Conservation (phyloP, 2,113 vertebrate genomes). For the Gadus macrocephalus region DNA sequence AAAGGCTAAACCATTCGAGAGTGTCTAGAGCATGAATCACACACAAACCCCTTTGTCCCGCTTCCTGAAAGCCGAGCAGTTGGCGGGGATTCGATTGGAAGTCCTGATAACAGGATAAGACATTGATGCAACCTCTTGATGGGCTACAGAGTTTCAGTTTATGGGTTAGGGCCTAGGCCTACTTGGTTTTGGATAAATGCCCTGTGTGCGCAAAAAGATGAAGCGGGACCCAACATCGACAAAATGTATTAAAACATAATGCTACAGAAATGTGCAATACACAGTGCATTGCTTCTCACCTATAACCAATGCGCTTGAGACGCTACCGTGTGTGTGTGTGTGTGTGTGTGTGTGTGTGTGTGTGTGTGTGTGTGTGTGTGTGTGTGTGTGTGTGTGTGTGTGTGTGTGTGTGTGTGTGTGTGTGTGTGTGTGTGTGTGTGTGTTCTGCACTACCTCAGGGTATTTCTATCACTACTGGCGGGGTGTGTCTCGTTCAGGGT, state of each 20-base stretch:
- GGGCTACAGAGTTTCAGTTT: background rate
- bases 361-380: background rate
- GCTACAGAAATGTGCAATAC: too few relatives aligned
- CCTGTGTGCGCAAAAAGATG: too few relatives aligned
- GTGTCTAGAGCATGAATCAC: constrained; percentile 48
- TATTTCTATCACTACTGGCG: constrained; percentile 15
- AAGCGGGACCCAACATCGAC: too few relatives aligned
- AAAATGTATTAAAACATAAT: too few relatives aligned
- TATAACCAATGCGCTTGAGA: too few relatives aligned
- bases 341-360: background rate
- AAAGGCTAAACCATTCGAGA: constrained; percentile 38
- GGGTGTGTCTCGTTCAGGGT: constrained; percentile 22
- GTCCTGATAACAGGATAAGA: constrained; percentile 37
- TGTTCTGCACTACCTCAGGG: constrained; percentile 37
- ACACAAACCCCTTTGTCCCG: constrained; percentile 50
- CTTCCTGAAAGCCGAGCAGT: constrained; percentile 50
- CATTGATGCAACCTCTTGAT: background rate
- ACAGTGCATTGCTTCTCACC: too few relatives aligned
- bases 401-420: background rate
- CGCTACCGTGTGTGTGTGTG: too few relatives aligned
- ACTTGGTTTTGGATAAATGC: background rate
- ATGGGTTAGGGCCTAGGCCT: background rate
- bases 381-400: background rate
- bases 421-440: background rate
- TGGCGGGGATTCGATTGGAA: constrained; percentile 28